Evolutionary conservation across 2,888 invertebrate species (phyloP).

Genomic region (Synanthedon tipuliformis): DNA sequence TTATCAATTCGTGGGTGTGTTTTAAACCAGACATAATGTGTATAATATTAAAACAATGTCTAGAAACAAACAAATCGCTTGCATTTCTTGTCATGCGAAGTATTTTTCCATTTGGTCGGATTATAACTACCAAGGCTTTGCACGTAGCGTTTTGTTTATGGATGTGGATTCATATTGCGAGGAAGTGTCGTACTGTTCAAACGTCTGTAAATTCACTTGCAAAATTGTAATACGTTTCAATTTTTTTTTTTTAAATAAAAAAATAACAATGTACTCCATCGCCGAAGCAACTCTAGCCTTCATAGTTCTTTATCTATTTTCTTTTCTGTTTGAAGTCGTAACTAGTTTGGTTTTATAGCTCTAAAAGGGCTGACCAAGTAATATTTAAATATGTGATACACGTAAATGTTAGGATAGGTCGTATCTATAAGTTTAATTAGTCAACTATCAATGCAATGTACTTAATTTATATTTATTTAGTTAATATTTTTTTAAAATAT

Average conservation of each 20-base stretch:
- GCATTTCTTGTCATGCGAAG: background rate
- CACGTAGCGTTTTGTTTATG: background rate
- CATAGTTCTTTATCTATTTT: constrained; percentile 55
- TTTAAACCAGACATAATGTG: no score
- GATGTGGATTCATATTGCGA: background rate
- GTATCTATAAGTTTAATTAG: constrained; percentile 27
- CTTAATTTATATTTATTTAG: constrained; percentile 1
- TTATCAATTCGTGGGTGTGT: no score
- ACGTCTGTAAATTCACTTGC: background rate
- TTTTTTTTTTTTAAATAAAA: background rate
- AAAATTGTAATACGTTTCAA: background rate
- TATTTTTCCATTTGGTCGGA: background rate
- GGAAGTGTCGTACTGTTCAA: background rate
- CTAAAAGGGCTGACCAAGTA: constrained; percentile 8
- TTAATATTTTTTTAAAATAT: background rate
- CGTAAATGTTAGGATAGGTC: constrained; percentile 19
- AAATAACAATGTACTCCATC: constrained; percentile 55
- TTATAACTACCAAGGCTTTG: background rate
- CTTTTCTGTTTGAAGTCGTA: constrained; percentile 59
- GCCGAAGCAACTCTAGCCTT: constrained; percentile 62
- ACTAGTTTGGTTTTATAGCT: constrained; percentile 51
- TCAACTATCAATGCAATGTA: constrained; percentile 53
- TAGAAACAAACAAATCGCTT: background rate
- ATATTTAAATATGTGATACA: constrained; percentile 52
- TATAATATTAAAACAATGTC: background rate